Conservation (phyloP, 2,113 vertebrate genomes). For the Trogon surrucura region DNA sequence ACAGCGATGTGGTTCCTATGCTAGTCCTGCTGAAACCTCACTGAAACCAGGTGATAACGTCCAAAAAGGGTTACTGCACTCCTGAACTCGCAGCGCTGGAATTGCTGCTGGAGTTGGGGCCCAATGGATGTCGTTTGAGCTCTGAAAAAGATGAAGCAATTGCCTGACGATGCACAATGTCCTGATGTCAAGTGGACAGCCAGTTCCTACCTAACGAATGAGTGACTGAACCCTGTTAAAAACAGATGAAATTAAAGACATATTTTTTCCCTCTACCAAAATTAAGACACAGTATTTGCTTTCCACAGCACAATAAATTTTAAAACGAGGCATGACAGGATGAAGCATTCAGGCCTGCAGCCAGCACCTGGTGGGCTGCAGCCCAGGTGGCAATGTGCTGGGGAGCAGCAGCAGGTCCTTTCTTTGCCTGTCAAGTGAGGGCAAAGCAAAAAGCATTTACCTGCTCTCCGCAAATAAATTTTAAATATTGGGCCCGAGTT, state of each 20-base stretch:
- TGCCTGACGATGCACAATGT: neutral
- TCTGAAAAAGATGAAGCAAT: neutral
- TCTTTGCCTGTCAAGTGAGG: neutral
- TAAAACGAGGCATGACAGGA: neutral
- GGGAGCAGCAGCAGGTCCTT: fast-evolving
- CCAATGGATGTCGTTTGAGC: neutral
- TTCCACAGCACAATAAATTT: neutral
- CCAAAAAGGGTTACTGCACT: neutral
- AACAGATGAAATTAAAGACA: neutral
- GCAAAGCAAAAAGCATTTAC: neutral
- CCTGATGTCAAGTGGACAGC: neutral
- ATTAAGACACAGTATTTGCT: neutral
- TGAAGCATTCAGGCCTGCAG: neutral
- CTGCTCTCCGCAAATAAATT: neutral
- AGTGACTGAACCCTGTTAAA: neutral
- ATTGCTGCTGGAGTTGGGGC: neutral
- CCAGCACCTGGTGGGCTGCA: neutral
- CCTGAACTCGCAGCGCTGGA: neutral
- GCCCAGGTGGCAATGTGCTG: fast-evolving
- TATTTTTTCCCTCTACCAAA: neutral
- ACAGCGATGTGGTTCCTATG: fast-evolving
- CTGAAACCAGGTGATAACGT: neutral
- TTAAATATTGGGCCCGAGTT: neutral
- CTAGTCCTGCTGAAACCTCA: neutral
- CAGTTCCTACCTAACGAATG: neutral